A percentile compares a stretch with the other conserved stretches of the same genome.
phyloP scores from a whole-genome alignment of 2,888 invertebrate genomes.

The Phasia obesa region DNA sequence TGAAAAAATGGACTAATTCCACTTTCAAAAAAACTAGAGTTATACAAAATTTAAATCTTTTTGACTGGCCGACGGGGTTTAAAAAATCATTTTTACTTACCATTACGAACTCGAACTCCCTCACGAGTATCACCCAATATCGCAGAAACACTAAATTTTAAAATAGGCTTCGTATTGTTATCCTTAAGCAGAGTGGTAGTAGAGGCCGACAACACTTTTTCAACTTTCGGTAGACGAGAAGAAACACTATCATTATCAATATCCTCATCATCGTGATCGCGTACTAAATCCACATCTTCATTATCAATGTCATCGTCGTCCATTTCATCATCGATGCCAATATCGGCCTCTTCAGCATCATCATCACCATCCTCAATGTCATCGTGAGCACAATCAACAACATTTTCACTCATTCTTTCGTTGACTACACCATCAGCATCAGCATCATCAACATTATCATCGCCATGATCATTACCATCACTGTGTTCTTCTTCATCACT shows the following conservation, averaged over 20 bases:
- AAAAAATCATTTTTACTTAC: slow-evolving; percentile 75
- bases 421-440: slow-evolving; percentile 27
- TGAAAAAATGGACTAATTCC: no score
- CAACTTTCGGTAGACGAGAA: slow-evolving; percentile 77
- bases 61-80: no score
- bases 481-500: slow-evolving; percentile 76
- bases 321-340: slow-evolving; percentile 73
- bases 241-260: slow-evolving; percentile 50
- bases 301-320: slow-evolving; percentile 77
- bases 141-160: slow-evolving; percentile 96
- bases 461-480: slow-evolving; percentile 74
- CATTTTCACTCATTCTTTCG: slow-evolving; percentile 73
- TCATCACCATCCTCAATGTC: slow-evolving; percentile 60
- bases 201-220: slow-evolving; percentile 72
- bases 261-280: slow-evolving; percentile 60
- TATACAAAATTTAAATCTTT: no score
- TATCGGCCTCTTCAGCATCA: slow-evolving; percentile 73
- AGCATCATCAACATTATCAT: slow-evolving; percentile 58
- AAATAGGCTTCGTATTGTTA: slow-evolving; percentile 87
- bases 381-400: slow-evolving; percentile 69
- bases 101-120: slow-evolving; percentile 82
- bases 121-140: slow-evolving; percentile 87
- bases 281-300: slow-evolving; percentile 71
- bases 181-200: slow-evolving; percentile 81
- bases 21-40: no score